Base-by-base conservation (phyloP, 2,797 vertebrate genomes). In the Eulemur coronatus region DNA sequence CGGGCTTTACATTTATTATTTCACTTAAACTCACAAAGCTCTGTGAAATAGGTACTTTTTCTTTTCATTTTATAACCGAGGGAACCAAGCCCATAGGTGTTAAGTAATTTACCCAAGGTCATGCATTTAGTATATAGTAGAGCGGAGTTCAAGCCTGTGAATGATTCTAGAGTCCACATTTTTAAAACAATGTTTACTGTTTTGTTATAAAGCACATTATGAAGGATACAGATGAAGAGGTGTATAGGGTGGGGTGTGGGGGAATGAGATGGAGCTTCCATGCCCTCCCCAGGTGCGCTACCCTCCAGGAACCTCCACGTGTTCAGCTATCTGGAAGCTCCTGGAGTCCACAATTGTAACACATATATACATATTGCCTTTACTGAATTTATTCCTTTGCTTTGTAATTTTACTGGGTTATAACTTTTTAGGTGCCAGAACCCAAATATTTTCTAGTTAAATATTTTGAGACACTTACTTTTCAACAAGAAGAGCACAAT, bases 361-460 rank as follows among this genome's bases (percentile, higher is more conserved):
- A 52, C 48, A 11, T 38, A 41, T 0, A 48, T 5, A 15, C 48
- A 26, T 9, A 75, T 1, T 55, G 30, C 57, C 26, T 91, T 65
- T 86, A 78, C 3, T 87, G 43, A 88, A 52, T 35, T 65, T 89
- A 61, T 24, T 70, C 30, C 84, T 93, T 72, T 94, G 89, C 57
- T 84, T 73, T 93, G 84, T 80, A 67, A 52, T 79, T 94, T 88
- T 95, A 52, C 43, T 89, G 55, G 67, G 57, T 61, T 95, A 7
- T 88, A 84, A 90, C n/a, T 90, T 88, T 55, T 69, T 63, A 80
- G 59, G 78, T 90, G 79, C 43, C 38, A 95, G 38, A 79, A 75
- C 13, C 17, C 52, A 93, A 59, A 79, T 10, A 92, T 57, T 95
- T 96, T 80, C 69, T 85, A 89, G 78, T 55, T 91, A 87, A 87